phyloP scores from a whole-genome alignment of 2,113 vertebrate species.

The Festucalex cinctus region DNA sequence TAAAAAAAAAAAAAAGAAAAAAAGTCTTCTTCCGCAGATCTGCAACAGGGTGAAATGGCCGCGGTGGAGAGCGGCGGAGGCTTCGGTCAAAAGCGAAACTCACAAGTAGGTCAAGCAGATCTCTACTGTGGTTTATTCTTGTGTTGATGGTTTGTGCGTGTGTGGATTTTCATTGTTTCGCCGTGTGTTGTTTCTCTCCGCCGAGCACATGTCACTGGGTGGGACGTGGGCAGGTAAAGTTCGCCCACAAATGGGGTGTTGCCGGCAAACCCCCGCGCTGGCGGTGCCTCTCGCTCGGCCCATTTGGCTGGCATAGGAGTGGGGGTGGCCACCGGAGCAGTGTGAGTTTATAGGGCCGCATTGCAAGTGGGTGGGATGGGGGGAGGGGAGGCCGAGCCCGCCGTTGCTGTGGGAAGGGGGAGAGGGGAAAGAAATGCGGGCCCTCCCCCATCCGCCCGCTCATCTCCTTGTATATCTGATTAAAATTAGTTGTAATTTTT shows the following conservation, averaged over 20 bases:
- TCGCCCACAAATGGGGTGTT: conserved; percentile 73
- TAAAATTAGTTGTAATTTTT: background rate
- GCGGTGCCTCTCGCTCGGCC: conserved; percentile 62
- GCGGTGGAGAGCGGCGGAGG: conserved; percentile 67
- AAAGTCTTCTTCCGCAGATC: conserved; percentile 69
- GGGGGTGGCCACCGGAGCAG: conserved; percentile 68
- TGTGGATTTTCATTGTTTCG: conserved; percentile 5
- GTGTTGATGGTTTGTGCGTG: background rate
- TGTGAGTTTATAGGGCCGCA: conserved; percentile 68
- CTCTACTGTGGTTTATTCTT: background rate
- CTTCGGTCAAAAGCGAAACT: conserved; percentile 72
- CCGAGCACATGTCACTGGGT: conserved; percentile 71
- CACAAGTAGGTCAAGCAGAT: conserved; percentile 62
- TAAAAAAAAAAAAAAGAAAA: no score
- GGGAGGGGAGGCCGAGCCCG: conserved; percentile 64
- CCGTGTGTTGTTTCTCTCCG: conserved; percentile 57
- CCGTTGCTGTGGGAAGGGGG: conserved; percentile 33
- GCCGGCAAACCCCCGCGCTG: conserved; percentile 62
- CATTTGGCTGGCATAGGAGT: conserved; percentile 70
- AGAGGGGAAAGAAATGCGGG: background rate
- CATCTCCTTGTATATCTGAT: background rate
- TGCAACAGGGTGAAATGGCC: conserved; percentile 77
- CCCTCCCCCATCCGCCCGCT: background rate
- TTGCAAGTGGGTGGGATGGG: conserved; percentile 68
- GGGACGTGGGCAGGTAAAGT: conserved; percentile 70